These are phyloP conservation scores for Peromyscus leucopus DNA, from an alignment of 2,113 vertebrate species.

Conservation along the genomic window DNA sequence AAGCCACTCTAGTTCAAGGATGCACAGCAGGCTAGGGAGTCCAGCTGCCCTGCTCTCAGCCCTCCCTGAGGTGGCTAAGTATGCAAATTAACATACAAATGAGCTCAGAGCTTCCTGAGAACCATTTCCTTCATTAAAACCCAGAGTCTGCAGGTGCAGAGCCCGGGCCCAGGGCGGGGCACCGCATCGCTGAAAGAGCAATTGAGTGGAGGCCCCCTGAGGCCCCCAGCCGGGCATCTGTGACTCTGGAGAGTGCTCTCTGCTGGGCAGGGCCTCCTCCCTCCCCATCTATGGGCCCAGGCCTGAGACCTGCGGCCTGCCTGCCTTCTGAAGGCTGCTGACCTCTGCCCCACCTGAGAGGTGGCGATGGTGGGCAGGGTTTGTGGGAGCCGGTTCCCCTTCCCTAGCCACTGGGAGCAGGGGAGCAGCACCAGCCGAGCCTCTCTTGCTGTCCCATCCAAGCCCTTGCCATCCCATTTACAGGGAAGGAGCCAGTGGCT, in stretches of 20 bases:
- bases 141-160: not conserved
- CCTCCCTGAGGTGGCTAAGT: not conserved
- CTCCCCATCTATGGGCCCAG: rapidly evolving
- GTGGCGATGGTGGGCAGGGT: slow-evolving; percentile 87
- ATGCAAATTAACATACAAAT: not conserved
- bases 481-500: not conserved
- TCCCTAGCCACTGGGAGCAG: slow-evolving; percentile 86
- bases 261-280: too few species aligned
- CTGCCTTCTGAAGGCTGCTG: slow-evolving; percentile 83
- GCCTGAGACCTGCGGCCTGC: not conserved
- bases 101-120: not conserved
- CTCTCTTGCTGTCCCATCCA: not conserved
- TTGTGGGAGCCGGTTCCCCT: slow-evolving; percentile 79
- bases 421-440: slow-evolving; percentile 82
- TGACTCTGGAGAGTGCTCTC: not conserved
- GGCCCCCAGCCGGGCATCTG: not conserved
- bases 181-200: not conserved
- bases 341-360: slow-evolving; percentile 85
- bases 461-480: not conserved
- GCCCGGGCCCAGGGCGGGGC: too few species aligned
- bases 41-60: not conserved
- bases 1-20: not conserved
- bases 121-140: not conserved
- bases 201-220: rapidly evolving
- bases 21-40: not conserved